Evolutionary conservation across 2,888 invertebrate genomes (phyloP), one percentile per base, ranked within the genome.

Genomic region (Amaurobius ferox): DNA sequence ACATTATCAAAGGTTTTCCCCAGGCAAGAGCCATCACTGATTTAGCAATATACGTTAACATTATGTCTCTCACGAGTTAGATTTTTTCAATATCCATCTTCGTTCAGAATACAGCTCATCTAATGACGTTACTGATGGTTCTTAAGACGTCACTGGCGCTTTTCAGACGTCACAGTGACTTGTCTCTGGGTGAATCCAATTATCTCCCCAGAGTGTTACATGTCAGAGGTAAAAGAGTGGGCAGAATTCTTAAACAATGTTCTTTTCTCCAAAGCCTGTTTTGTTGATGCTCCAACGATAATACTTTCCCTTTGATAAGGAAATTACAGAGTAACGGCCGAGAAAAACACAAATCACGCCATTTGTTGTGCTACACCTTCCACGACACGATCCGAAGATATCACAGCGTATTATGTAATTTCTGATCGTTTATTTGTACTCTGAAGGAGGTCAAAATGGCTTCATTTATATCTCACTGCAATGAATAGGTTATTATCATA

Each of bases 401-500:
- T 55, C 23, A 23, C 55, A 5, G 23, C 3, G 23, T 55, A 55
- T 23, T 23, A 44, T 44, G 23, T 23, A 55, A 55, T 55, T 55
- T 55, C 55, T 23, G 0, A 23, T 19, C 55, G 16, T 23, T 55
- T 23, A 23, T 6, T 16, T 2, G 16, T 44, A 55, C 55, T 23
- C 23, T 55, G 23, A 55, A 55, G 23, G 13, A 23, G 19, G 55
- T 55, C 23, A 55, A 23, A 55, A 55, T 55, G 16, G 16, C 44
- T 7, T 44, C 2, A 2, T 44, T 44, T 16, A 16, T 44, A 16
- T 44, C 44, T 35, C 35, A 16, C 44, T 11, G 44, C 44, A 55
- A 55, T 23, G 55, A 55, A 55, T 55, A 55, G 23, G 23, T 55
- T 55, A 55, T 55, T 55, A 55, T 55, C 55, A 23, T 55, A 23